phyloP scores from a whole-genome alignment of 1,140 invertebrate species.

The Temnothorax curvispinosus region DNA sequence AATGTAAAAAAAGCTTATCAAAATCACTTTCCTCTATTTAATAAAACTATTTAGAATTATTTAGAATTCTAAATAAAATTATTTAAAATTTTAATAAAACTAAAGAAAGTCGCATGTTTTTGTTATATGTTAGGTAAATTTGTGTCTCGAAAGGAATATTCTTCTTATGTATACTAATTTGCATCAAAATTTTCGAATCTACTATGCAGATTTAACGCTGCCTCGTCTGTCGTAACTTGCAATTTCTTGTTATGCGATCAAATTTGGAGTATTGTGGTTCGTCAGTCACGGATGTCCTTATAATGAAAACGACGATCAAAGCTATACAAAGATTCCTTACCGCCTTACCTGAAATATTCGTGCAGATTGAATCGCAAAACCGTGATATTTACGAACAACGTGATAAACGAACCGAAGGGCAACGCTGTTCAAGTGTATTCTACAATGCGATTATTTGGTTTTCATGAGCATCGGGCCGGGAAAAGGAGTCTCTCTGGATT shows the following conservation, averaged over 20 bases:
- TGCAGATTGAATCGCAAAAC: slow-evolving; percentile 50
- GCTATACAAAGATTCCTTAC: slow-evolving; percentile 33
- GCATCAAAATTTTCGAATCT: slow-evolving; percentile 4
- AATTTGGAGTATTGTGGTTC: slow-evolving; percentile 20
- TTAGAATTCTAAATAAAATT: too few species aligned
- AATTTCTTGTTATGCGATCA: slow-evolving; percentile 15
- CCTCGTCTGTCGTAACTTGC: not conserved
- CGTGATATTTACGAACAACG: slow-evolving; percentile 45
- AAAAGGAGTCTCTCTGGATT: slow-evolving; percentile 35
- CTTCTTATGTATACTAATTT: not conserved
- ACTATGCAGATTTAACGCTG: not conserved
- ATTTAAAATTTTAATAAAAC: not conserved
- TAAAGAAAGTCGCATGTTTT: not conserved
- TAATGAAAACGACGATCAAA: slow-evolving; percentile 43
- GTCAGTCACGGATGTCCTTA: slow-evolving; percentile 23
- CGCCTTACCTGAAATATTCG: not conserved
- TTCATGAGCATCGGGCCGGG: not conserved
- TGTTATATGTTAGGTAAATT: not conserved
- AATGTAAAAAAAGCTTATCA: not conserved
- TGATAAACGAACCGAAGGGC: not conserved
- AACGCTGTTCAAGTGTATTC: slow-evolving; percentile 56
- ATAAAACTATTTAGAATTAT: not conserved
- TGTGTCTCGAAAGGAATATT: not conserved
- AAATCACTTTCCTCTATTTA: not conserved
- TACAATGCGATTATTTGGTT: slow-evolving; percentile 41